Evolutionary conservation across 2,797 vertebrate genomes (phyloP).

Genomic region (Stomatorhinus walkeri): DNA sequence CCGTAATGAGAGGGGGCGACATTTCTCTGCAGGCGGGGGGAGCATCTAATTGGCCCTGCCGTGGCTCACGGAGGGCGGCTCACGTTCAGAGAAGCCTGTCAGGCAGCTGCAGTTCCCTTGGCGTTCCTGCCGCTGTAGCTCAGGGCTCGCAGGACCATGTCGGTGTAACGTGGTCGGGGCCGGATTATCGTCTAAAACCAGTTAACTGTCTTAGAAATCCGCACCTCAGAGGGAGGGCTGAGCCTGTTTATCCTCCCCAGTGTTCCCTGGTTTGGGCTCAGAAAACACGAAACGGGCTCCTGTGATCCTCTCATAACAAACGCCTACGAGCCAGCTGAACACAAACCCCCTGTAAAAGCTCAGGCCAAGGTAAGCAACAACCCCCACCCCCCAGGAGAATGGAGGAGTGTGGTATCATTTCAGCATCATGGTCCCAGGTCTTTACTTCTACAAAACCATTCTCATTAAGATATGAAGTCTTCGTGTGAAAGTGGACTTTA

Average conservation of each 20-base stretch:
- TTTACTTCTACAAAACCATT: not conserved
- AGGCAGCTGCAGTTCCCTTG: not conserved
- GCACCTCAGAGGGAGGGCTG: constrained; percentile 17
- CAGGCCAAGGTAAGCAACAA: not conserved
- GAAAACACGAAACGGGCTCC: not conserved
- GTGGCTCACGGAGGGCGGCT: not conserved
- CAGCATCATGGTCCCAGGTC: not conserved
- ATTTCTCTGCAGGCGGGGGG: not conserved
- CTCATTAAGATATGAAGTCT: constrained; percentile 7
- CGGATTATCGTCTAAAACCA: constrained; percentile 26
- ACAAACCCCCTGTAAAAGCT: constrained; percentile 10
- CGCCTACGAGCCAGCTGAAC: constrained; percentile 16
- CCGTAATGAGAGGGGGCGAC: not conserved
- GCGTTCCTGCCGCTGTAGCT: not conserved
- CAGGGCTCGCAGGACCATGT: not conserved
- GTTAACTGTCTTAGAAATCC: constrained; percentile 27
- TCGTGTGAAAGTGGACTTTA: constrained; percentile 17
- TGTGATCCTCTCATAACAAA: constrained; percentile 27
- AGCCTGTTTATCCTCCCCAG: constrained; percentile 10
- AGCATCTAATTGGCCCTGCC: not conserved
- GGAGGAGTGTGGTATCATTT: not conserved
- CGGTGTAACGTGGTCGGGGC: constrained; percentile 14
- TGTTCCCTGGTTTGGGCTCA: not conserved
- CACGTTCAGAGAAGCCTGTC: not conserved
- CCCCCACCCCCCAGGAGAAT: not conserved